Conservation (phyloP, 2,113 vertebrate species). For the Rhegmatorhina hoffmannsi region DNA sequence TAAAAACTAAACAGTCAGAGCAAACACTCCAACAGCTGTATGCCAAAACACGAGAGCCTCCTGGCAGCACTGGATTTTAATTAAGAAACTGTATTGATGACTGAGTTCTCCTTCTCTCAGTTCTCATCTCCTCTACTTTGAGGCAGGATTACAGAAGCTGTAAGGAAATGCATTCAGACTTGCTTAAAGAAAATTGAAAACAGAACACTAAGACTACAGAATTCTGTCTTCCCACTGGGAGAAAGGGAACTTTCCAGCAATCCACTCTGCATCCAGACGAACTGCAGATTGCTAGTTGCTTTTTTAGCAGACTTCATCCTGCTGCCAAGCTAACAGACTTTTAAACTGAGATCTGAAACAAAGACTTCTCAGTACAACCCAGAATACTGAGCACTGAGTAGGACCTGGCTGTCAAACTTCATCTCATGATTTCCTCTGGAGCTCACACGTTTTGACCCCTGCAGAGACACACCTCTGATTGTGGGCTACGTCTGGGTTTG, state of each 20-base stretch:
- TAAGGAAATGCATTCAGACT: neutral
- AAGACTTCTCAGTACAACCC: neutral
- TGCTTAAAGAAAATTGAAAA: neutral
- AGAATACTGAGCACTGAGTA: neutral
- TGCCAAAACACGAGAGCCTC: neutral
- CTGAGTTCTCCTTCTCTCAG: neutral
- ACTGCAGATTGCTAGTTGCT: neutral
- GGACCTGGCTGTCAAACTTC: neutral
- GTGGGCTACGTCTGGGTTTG: neutral
- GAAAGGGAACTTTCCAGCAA: neutral
- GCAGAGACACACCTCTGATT: constrained; percentile 25
- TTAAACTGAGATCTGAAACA: constrained; percentile 1
- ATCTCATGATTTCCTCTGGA: neutral
- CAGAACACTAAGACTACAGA: neutral
- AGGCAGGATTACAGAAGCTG: neutral
- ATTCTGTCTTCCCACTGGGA: neutral
- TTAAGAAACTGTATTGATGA: neutral
- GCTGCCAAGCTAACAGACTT: constrained; percentile 19
- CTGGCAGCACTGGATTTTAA: neutral
- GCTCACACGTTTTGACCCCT: neutral
- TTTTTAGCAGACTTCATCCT: neutral
- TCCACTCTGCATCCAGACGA: neutral
- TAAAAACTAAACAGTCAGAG: neutral
- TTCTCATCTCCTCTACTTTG: neutral
- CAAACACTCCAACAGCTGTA: neutral